phyloP scores from a whole-genome alignment of 2,113 vertebrate species.

The Varanus salvator region DNA sequence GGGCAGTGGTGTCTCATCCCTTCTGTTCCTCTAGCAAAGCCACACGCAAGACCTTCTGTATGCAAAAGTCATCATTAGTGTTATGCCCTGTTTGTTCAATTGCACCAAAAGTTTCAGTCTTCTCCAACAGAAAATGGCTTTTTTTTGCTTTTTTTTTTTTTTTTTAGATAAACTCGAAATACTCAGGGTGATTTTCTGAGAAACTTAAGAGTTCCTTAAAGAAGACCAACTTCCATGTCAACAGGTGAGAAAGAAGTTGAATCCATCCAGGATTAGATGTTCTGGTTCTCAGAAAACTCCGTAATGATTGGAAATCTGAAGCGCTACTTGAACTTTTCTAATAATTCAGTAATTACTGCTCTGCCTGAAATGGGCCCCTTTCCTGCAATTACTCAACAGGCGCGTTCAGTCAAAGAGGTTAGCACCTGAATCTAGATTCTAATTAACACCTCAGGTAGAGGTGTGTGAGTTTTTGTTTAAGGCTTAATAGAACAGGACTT shows the following conservation, averaged over 20 bases:
- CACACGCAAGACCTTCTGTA: not conserved
- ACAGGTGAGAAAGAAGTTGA: conserved; percentile 79
- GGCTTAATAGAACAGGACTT: conserved; percentile 74
- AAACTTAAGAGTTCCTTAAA: conserved; percentile 69
- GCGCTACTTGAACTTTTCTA: conserved; percentile 92
- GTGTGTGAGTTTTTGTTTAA: conserved; percentile 76
- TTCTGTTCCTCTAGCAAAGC: not conserved
- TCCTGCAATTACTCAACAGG: conserved; percentile 84
- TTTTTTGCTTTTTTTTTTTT: conserved; percentile 47
- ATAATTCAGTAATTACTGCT: conserved; percentile 99
- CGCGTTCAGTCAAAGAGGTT: conserved; percentile 81
- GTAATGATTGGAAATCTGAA: conserved; percentile 92
- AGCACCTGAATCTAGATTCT: conserved; percentile 88
- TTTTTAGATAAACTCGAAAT: conserved; percentile 24
- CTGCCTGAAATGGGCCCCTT: conserved; percentile 84
- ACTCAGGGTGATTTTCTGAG: conserved; percentile 62
- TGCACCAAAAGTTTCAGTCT: not conserved
- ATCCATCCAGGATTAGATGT: conserved; percentile 85
- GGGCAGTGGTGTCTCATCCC: not conserved
- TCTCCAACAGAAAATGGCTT: conserved; percentile 41
- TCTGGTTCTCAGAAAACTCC: conserved; percentile 81
- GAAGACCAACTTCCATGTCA: conserved; percentile 42
- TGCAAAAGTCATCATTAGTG: not conserved
- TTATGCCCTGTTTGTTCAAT: not conserved
- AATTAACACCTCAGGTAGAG: conserved; percentile 84